A percentile compares a stretch with the other conserved stretches of the same genome.
These are phyloP conservation scores for Chaetodon trifascialis DNA, from an alignment of 2,113 vertebrate species.

Conservation along the genomic window DNA sequence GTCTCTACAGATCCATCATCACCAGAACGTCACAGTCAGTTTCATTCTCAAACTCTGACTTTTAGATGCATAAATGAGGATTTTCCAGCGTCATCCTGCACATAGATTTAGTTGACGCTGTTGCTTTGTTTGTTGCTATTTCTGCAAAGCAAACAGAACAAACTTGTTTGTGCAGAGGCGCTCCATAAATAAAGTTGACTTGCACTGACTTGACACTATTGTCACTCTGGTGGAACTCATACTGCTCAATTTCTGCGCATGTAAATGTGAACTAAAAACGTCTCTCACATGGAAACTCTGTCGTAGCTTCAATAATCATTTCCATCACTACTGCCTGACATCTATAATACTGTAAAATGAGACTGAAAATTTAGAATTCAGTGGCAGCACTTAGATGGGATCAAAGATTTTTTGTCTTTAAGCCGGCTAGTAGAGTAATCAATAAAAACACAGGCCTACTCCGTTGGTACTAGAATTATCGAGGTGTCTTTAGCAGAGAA, in stretches of 20 bases:
- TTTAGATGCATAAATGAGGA: conserved; percentile 6
- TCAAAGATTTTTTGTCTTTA: background rate
- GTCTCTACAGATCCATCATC: conserved; percentile 1
- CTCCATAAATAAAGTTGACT: conserved; percentile 32
- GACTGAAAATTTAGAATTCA: background rate
- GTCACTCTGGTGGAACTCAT: background rate
- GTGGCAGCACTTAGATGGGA: background rate
- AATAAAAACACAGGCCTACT: conserved; percentile 1
- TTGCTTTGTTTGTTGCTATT: conserved; percentile 22
- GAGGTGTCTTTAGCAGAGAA: conserved; percentile 1
- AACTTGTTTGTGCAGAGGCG: conserved; percentile 4
- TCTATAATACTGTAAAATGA: background rate
- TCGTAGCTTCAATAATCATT: background rate
- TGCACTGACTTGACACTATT: conserved; percentile 25
- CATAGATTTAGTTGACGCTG: conserved; percentile 10
- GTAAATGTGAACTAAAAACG: background rate
- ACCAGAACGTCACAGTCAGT: background rate
- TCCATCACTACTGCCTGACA: background rate
- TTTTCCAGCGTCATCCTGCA: background rate
- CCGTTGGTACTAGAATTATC: background rate
- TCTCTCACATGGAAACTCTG: background rate
- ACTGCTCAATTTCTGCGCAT: background rate
- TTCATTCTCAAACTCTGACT: conserved; percentile 16
- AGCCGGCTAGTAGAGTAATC: background rate
- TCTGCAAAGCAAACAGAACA: conserved; percentile 34